Evolutionary conservation across 2,888 invertebrate genomes (phyloP).

Genomic region (Polyommatus icarus): DNA sequence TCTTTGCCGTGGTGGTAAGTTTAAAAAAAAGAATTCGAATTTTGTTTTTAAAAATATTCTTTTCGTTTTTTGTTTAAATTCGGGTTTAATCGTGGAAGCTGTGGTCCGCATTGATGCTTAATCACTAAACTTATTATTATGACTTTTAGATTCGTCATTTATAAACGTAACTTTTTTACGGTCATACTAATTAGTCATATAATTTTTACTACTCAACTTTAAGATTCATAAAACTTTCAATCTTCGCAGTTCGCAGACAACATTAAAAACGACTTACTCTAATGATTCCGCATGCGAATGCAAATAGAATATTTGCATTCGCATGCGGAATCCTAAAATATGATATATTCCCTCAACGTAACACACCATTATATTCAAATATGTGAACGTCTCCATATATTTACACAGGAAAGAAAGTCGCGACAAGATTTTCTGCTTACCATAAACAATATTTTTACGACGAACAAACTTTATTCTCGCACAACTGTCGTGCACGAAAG

Average conservation of each 20-base stretch:
- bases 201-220: neutral
- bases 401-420: constrained; percentile 50
- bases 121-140: no score
- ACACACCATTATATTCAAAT: constrained; percentile 31
- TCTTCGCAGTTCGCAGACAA: neutral
- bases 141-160: no score
- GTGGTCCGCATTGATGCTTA: no score
- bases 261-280: neutral
- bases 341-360: constrained; percentile 18
- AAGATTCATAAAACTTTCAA: neutral
- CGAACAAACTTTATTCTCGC: constrained; percentile 46
- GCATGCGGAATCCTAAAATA: neutral
- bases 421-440: constrained; percentile 75
- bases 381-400: constrained; percentile 31
- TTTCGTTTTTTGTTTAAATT: neutral
- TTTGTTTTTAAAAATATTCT: neutral
- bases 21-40: neutral
- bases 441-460: constrained; percentile 72
- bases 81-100: no score
- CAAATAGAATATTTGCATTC: neutral
- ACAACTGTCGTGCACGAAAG: constrained; percentile 41
- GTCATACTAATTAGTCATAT: neutral
- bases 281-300: no score
- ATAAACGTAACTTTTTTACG: neutral
- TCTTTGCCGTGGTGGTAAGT: neutral